Evolutionary conservation across 1,140 invertebrate genomes (phyloP), one percentile per base, ranked within the genome.

Genomic region (Trichonephila inaurata): DNA sequence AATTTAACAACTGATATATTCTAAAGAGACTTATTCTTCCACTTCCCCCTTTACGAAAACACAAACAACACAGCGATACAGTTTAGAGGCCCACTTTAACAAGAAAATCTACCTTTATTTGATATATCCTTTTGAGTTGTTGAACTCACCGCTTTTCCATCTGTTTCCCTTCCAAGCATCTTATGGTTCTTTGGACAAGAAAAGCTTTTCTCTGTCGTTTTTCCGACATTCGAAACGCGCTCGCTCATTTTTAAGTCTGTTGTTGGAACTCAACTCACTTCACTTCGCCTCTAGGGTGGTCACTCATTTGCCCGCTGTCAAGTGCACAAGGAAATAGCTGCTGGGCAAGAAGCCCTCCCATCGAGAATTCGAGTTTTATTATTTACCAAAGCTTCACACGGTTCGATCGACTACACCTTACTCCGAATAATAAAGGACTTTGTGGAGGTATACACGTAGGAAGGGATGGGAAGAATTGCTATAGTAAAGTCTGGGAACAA

Each of bases 351-450:
- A 51, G 40, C 82, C 10, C 24, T 19, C 82, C 82, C 16, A 19
- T 19, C 12, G 82, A n/a, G 82, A 58, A 51, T 44, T 83, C 19
- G 12, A 83, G 82, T 83, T 83, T 83, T 83, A 83, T 83, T 83
- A 83, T 83, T 83, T 83, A 58, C 44, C 82, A 60, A 7, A 19
- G 82, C 44, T 58, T 83, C 82, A 83, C 82, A 51, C 82, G 19
- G 40, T 58, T 60, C 51, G 82, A 83, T 60, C 82, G 82, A 8
- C 12, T 58, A 33, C 51, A 16, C 14, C 72, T 77, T 40, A 6
- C 16, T 19, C n/a, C n/a, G 82, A 40, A 83, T 83, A 83, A 83
- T 83, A 83, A 83, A 83, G 51, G 82, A 60, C 51, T 83, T 83
- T 83, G 51, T n/a, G n/a, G 44, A n/a, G 19, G 21, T 40, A 58